phyloP scores from a whole-genome alignment of 2,113 vertebrate genomes.

The Eclectus roratus region DNA sequence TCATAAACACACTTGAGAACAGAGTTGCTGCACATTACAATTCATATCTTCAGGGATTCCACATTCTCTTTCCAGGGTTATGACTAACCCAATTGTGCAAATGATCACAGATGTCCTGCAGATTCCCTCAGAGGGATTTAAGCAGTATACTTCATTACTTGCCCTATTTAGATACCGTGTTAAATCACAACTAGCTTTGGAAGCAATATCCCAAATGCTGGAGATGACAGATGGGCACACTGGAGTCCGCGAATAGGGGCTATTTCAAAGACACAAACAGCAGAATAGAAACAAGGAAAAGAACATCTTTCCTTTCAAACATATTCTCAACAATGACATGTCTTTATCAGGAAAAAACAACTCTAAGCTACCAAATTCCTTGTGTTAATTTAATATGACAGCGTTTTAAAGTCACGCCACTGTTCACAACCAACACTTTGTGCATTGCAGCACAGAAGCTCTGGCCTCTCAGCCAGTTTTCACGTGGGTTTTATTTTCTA shows the following conservation, averaged over 20 bases:
- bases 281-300: not conserved
- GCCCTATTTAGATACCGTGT: slow-evolving; percentile 67
- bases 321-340: fast-evolving
- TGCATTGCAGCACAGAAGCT: not conserved
- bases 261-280: slow-evolving; percentile 15
- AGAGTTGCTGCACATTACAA: not conserved
- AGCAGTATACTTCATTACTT: slow-evolving; percentile 36
- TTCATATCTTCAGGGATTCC: not conserved
- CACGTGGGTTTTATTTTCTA: not conserved
- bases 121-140: slow-evolving; percentile 39
- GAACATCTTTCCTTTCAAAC: not conserved
- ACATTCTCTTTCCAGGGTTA: not conserved
- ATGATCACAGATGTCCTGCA: slow-evolving; percentile 72
- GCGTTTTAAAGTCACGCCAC: not conserved
- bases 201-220: slow-evolving; percentile 45
- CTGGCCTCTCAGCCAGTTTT: not conserved
- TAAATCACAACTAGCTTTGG: slow-evolving; percentile 61
- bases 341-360: not conserved
- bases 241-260: slow-evolving; percentile 40
- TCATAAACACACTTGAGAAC: not conserved
- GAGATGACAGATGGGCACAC: slow-evolving; percentile 54
- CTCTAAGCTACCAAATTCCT: not conserved
- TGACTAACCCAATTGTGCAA: slow-evolving; percentile 21
- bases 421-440: not conserved
- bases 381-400: not conserved